Evolutionary conservation across 2,113 vertebrate species (phyloP).

Genomic region (Aleadryas rufinucha): DNA sequence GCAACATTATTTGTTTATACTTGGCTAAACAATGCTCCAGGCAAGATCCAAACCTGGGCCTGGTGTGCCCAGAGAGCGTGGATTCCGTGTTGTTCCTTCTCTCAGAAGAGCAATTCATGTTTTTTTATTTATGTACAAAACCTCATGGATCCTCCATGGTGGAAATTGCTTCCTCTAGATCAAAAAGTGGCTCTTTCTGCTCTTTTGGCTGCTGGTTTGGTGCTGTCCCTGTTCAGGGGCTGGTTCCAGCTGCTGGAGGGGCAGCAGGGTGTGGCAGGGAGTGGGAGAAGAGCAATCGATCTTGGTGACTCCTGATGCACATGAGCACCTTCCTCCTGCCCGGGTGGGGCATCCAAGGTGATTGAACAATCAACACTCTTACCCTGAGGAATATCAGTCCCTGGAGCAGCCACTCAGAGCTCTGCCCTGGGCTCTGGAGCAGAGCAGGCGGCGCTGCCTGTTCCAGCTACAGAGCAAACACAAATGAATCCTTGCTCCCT

Average conservation of each 20-base stretch:
- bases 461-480: not conserved
- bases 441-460: not conserved
- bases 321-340: conserved; percentile 56
- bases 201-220: not conserved
- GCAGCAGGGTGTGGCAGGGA: conserved; percentile 7
- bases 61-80: fast-evolving
- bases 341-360: conserved; percentile 54
- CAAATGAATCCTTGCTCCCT: not conserved
- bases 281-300: conserved; percentile 42
- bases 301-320: conserved; percentile 66
- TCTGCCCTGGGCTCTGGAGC: not conserved
- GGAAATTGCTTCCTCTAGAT: not conserved
- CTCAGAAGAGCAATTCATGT: not conserved
- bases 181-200: not conserved
- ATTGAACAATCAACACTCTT: conserved; percentile 70
- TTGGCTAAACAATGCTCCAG: not conserved
- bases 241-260: not conserved
- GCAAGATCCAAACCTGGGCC: not conserved
- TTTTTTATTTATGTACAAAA: not conserved
- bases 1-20: not conserved
- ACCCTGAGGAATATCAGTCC: conserved; percentile 60
- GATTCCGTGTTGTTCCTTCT: not conserved
- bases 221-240: not conserved
- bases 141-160: not conserved
- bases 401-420: conserved; percentile 2